Percentiles rank a stretch among this genome's conserved stretches.
These are phyloP conservation scores for Drosophila borealis DNA, from an alignment of 2,888 invertebrate species.

Conservation along the genomic window DNA sequence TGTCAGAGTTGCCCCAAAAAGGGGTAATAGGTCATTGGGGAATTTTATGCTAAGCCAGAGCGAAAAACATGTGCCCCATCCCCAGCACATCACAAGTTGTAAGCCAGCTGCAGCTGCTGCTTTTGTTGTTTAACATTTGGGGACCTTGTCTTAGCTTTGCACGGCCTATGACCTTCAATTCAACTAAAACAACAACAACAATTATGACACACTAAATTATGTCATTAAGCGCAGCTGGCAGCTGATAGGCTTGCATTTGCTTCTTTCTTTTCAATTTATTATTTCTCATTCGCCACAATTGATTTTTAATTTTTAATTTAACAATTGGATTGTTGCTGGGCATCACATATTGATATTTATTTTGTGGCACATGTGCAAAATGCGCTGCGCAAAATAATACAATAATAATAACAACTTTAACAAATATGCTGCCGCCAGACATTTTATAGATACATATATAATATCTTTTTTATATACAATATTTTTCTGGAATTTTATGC, in stretches of 20 bases:
- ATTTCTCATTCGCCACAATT: slow-evolving; percentile 35
- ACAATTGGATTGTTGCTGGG: slow-evolving; percentile 22
- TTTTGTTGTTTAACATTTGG: slow-evolving; percentile 10
- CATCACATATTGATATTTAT: slow-evolving; percentile 24
- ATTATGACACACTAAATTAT: slow-evolving; percentile 18
- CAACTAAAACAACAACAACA: slow-evolving; percentile 12
- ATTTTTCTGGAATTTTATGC: slow-evolving; percentile 52
- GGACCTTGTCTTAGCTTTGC: slow-evolving; percentile 6
- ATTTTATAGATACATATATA: not conserved
- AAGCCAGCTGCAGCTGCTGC: slow-evolving; percentile 7
- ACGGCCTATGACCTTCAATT: slow-evolving; percentile 22
- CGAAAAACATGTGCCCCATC: slow-evolving; percentile 33
- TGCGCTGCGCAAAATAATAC: slow-evolving; percentile 32
- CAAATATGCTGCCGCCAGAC: slow-evolving; percentile 18
- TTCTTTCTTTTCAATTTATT: not conserved
- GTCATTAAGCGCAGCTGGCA: slow-evolving; percentile 23
- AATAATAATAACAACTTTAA: slow-evolving; percentile 28
- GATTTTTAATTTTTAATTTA: slow-evolving; percentile 54
- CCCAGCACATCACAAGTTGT: slow-evolving; percentile 37
- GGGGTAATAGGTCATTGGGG: slow-evolving; percentile 68
- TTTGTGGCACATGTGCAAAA: slow-evolving; percentile 17
- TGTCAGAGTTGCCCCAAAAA: slow-evolving; percentile 58
- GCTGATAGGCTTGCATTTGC: slow-evolving; percentile 3
- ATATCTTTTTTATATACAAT: slow-evolving; percentile 6
- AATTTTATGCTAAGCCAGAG: slow-evolving; percentile 39